Evolutionary conservation across 2,113 vertebrate species (phyloP).

Genomic region (Platysteira castanea): DNA sequence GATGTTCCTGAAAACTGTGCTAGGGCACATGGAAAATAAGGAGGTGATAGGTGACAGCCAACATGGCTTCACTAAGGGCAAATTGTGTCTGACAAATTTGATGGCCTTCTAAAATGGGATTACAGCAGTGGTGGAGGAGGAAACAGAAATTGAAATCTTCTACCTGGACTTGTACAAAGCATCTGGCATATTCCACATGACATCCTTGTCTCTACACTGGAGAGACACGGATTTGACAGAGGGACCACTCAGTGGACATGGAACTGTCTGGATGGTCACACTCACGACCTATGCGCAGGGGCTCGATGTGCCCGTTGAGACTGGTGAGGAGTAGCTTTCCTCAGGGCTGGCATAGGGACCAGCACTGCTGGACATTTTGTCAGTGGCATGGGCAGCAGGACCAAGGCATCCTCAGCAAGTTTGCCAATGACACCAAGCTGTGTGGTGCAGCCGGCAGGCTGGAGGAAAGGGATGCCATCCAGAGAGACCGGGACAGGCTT

Average conservation of each 20-base stretch:
- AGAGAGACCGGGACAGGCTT: background rate
- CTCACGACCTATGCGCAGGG: background rate
- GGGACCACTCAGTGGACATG: too few relatives aligned
- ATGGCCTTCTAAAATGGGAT: background rate
- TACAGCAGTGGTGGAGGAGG: background rate
- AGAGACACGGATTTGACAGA: background rate
- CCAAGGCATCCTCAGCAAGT: background rate
- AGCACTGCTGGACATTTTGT: background rate
- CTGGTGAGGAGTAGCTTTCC: background rate
- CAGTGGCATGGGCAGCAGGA: background rate
- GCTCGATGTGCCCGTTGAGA: fast-evolving
- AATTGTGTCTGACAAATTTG: background rate
- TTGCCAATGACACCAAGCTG: background rate
- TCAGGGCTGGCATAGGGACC: background rate
- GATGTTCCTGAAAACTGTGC: background rate
- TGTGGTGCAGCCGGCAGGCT: too few relatives aligned
- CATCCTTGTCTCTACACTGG: background rate
- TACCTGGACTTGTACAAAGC: background rate
- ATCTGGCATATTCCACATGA: background rate
- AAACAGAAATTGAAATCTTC: background rate
- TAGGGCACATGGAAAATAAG: background rate
- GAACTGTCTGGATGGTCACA: background rate
- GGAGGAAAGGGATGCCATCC: background rate
- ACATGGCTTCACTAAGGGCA: background rate
- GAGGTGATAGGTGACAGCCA: background rate